Percentiles rank a stretch among this genome's conserved stretches.
These are phyloP conservation scores for Tholera decimalis DNA, from an alignment of 2,888 invertebrate genomes.

Conservation along the genomic window DNA sequence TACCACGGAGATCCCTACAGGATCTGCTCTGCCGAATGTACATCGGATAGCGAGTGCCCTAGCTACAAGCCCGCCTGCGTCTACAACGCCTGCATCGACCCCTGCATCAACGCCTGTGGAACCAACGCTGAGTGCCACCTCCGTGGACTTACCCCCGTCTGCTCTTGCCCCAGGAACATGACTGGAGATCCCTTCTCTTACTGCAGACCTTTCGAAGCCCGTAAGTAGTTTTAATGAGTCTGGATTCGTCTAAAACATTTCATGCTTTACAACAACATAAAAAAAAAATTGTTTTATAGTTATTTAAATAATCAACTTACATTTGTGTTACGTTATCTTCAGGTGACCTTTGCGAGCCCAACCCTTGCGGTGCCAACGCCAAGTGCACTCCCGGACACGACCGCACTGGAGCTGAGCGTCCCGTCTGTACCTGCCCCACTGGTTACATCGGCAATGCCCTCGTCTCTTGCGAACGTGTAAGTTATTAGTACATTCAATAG, in stretches of 20 bases:
- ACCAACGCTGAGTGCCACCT: slow-evolving; percentile 95
- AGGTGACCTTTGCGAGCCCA: slow-evolving; percentile 96
- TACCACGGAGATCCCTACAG: slow-evolving; percentile 95
- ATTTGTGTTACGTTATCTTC: not conserved
- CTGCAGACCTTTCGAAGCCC: slow-evolving; percentile 95
- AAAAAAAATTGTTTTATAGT: not conserved
- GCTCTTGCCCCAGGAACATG: slow-evolving; percentile 96
- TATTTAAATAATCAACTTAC: not conserved
- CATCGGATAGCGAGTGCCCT: slow-evolving; percentile 95
- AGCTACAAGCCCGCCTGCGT: slow-evolving; percentile 95
- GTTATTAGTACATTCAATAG: slow-evolving; percentile 36
- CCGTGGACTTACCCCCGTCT: slow-evolving; percentile 95
- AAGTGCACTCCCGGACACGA: slow-evolving; percentile 96
- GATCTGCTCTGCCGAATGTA: slow-evolving; percentile 96
- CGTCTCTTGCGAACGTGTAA: slow-evolving; percentile 92
- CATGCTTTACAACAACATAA: not conserved
- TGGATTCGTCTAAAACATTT: slow-evolving; percentile 19
- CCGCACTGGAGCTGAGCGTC: slow-evolving; percentile 95
- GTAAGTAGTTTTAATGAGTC: slow-evolving; percentile 84
- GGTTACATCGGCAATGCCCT: slow-evolving; percentile 96
- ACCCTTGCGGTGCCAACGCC: slow-evolving; percentile 96
- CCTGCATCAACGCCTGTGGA: slow-evolving; percentile 96
- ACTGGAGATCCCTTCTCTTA: slow-evolving; percentile 96
- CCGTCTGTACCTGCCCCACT: slow-evolving; percentile 96
- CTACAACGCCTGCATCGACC: slow-evolving; percentile 96